Evolutionary conservation across 23 tunicate species (phyloP), one percentile per base, ranked within the genome.

Genomic region (Ascidia mentula): DNA sequence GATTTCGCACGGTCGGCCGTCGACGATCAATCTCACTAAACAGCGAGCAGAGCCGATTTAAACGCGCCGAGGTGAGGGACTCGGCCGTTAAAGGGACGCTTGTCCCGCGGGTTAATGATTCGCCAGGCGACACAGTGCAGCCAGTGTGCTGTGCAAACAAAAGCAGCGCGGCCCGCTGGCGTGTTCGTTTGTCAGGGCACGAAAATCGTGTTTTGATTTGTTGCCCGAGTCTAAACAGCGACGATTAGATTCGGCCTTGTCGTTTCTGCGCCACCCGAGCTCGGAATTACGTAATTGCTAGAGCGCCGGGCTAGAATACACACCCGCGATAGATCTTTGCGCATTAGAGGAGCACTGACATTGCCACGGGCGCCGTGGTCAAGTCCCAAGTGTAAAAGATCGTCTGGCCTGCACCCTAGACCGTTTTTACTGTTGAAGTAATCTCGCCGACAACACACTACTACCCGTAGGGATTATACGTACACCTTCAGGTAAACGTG

Each of bases 131-230:
- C 65, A 53, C 65, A 53, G 65, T 53, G 65, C 7, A n/a, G 65
- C 12, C 65, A 5, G 65, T 53, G 65, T 53, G 65, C 65, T 53
- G 65, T 6, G 65, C 65, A 53, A 53, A 53, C 65, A 53, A 6
- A 28, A 3, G 28, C 22, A 28, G 28, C 28, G 28, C 24, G 28
- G 24, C 12, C 7, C 13, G 65, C 65, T 9, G 4, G 65, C 22
- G 65, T 53, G 65, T 53, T 53, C 65, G 65, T 53, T 53, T 53
- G 65, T 53, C 65, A 53, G 65, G 65, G 2, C 65, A 53, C 65
- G 65, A 9, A 53, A 53, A 53, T 53, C 65, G 7, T 53, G 65
- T 53, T 53, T 53, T 53, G 65, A 53, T 53, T 53, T 53, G 65
- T 53, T 53, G 65, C 65, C 28, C 65, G 13, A 26, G 65, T 53